Evolutionary conservation across 2,888 invertebrate species (phyloP).

Genomic region (Laspeyria flexula): DNA sequence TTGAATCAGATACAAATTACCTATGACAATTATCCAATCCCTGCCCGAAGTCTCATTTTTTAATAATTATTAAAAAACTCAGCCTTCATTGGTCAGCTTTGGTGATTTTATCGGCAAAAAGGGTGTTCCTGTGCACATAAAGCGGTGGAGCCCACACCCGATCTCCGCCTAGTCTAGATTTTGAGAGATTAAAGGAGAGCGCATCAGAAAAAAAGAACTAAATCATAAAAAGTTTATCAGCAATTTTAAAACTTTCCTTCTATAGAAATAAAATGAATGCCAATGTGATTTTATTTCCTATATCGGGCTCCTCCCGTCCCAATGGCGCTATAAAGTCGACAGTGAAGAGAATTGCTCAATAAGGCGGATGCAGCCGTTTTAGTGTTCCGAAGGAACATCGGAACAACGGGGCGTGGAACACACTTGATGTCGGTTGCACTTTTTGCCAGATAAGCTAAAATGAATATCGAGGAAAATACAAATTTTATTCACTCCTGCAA

Average conservation of each 20-base stretch:
- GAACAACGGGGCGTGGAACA: constrained; percentile 29
- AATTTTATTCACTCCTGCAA: not conserved
- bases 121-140: too few relatives aligned
- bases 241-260: not conserved
- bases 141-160: too few relatives aligned
- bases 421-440: constrained; percentile 25
- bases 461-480: constrained; percentile 3
- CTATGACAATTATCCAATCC: too few relatives aligned
- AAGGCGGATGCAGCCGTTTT: constrained; percentile 38
- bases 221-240: not conserved
- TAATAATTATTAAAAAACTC: too few relatives aligned
- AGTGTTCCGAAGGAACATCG: constrained; percentile 25
- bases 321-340: constrained; percentile 26
- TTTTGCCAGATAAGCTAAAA: constrained; percentile 19
- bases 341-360: constrained; percentile 39
- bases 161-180: too few relatives aligned
- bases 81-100: too few relatives aligned
- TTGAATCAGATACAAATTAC: too few relatives aligned
- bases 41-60: too few relatives aligned
- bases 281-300: constrained; percentile 31
- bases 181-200: too few relatives aligned
- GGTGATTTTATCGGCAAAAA: too few relatives aligned
- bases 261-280: constrained; percentile 12
- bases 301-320: constrained; percentile 17
- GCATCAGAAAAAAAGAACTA: too few relatives aligned